phyloP scores from a whole-genome alignment of 2,888 invertebrate genomes.

The Axea sp. region DNA sequence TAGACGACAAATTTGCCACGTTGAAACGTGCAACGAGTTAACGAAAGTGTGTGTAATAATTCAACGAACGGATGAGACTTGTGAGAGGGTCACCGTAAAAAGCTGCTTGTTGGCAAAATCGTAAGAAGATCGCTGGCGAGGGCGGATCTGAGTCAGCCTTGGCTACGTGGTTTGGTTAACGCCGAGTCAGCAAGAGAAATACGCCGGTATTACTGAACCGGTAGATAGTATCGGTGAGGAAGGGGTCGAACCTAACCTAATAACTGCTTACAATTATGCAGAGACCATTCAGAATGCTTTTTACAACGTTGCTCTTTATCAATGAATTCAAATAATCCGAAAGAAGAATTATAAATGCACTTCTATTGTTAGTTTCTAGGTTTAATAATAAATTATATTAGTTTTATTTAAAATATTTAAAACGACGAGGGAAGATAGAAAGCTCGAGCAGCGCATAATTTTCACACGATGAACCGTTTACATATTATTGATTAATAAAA shows the following conservation, averaged over 20 bases:
- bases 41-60: conserved; percentile 31
- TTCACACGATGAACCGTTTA: too few species aligned
- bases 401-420: too few species aligned
- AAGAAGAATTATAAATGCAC: too few species aligned
- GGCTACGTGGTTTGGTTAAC: conserved; percentile 70
- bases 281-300: conserved; percentile 74
- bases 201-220: conserved; percentile 67
- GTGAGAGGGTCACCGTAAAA: conserved; percentile 12
- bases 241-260: conserved; percentile 61
- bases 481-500: too few species aligned
- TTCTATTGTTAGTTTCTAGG: too few species aligned
- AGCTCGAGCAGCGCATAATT: too few species aligned
- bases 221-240: conserved; percentile 67
- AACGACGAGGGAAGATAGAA: too few species aligned
- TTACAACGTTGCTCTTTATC: conserved; percentile 60
- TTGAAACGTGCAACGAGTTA: conserved; percentile 9
- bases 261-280: conserved; percentile 70
- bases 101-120: conserved; percentile 22
- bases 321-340: conserved; percentile 54
- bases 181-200: conserved; percentile 76
- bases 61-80: conserved; percentile 28
- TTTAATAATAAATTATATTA: too few species aligned
- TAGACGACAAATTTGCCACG: conserved; percentile 22
- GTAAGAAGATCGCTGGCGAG: conserved; percentile 56
- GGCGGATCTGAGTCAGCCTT: conserved; percentile 78